Evolutionary conservation across 1,140 invertebrate genomes (phyloP).

Genomic region (Drusus annulatus): DNA sequence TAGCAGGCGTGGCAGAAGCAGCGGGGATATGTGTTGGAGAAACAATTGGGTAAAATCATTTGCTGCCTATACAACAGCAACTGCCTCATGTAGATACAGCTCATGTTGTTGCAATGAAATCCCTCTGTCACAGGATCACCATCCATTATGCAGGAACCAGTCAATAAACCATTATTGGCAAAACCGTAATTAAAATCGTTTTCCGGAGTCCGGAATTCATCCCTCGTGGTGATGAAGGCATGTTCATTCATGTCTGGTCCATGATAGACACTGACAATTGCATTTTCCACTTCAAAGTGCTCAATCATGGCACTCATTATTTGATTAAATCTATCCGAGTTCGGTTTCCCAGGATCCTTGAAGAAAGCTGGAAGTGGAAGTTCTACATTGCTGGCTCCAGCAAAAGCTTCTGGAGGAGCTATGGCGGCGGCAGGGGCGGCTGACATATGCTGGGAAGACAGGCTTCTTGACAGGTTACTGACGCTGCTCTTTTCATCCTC

Average conservation of each 20-base stretch:
- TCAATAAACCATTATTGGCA: not conserved
- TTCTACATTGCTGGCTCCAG: not conserved
- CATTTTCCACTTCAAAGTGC: not conserved
- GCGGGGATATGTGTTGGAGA: not conserved
- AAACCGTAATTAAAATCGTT: not conserved
- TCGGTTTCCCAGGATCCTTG: not conserved
- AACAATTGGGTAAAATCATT: not conserved
- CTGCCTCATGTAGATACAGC: not conserved
- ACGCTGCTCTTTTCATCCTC: constrained; percentile 19
- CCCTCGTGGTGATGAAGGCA: not conserved
- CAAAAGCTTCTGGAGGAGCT: constrained; percentile 15
- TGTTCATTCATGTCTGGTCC: not conserved
- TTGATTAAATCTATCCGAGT: not conserved
- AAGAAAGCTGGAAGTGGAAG: not conserved
- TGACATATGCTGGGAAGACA: constrained; percentile 30
- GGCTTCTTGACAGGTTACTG: constrained; percentile 6
- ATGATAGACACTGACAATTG: not conserved
- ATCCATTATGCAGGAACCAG: not conserved
- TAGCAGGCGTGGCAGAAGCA: not conserved
- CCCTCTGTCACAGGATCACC: constrained; percentile 8
- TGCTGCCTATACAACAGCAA: not conserved
- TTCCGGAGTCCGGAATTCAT: not conserved
- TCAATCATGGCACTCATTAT: not conserved
- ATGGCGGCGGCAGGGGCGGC: constrained; percentile 72
- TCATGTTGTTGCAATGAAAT: constrained; percentile 3